Percentiles rank a stretch among this genome's conserved stretches.
These are phyloP conservation scores for Pollenia angustigena DNA, from an alignment of 2,888 invertebrate genomes.

Conservation along the genomic window DNA sequence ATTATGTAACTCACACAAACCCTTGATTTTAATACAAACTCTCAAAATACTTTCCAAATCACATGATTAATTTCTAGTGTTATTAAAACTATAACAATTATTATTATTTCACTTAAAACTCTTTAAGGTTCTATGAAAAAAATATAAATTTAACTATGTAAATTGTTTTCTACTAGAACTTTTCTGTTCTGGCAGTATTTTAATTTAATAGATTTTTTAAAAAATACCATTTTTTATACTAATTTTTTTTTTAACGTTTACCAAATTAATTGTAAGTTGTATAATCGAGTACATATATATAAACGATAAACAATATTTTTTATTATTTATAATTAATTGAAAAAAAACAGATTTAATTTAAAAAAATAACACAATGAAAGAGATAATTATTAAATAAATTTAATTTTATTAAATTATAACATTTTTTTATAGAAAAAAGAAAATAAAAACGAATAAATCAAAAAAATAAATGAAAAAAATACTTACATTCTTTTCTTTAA, in stretches of 20 bases:
- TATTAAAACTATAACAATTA: too few species aligned
- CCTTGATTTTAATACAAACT: too few species aligned
- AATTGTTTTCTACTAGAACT: neutral
- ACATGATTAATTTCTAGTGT: too few species aligned
- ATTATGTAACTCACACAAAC: too few species aligned
- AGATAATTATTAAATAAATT: constrained; percentile 38
- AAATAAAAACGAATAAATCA: constrained; percentile 8
- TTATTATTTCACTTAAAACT: too few species aligned
- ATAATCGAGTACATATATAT: constrained; percentile 38
- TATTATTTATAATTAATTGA: constrained; percentile 63
- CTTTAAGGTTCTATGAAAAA: neutral
- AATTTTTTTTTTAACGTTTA: constrained; percentile 13
- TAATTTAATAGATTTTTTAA: constrained; percentile 1
- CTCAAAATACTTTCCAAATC: too few species aligned
- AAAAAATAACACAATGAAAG: constrained; percentile 33
- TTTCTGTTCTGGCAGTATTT: neutral
- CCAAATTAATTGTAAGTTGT: constrained; percentile 54
- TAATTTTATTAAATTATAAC: constrained; percentile 55
- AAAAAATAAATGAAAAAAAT: neutral
- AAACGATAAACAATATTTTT: constrained; percentile 2
- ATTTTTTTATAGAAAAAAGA: constrained; percentile 26
- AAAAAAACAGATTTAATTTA: constrained; percentile 21
- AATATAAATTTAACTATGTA: neutral
- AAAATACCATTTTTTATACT: constrained; percentile 1
- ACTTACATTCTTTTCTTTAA: constrained; percentile 13